Percentiles rank a stretch among this genome's conserved stretches.
These are phyloP conservation scores for Bos taurus DNA, from an alignment of 2,113 vertebrate genomes.

Conservation along the genomic window ARS-UCD2.0 NC_037351.1:47754501-47755000, in stretches of 20 bases:
- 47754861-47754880: background rate
- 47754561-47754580: background rate
- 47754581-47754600: rapidly evolving
- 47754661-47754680: background rate
- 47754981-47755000: background rate
- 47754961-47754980: background rate
- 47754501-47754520: background rate
- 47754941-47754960: background rate
- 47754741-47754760: background rate
- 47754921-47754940: background rate
- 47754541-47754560: background rate
- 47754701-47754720: background rate
- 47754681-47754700: background rate
- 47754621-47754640: background rate
- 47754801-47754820: background rate
- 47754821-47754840: background rate
- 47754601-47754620: background rate
- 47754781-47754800: background rate
- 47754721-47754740: background rate
- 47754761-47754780: rapidly evolving
- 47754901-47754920: background rate
- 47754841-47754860: background rate
- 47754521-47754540: background rate
- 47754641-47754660: background rate
- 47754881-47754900: background rate